A percentile compares a stretch with the other conserved stretches of the same genome.
phyloP scores from a whole-genome alignment of 2,888 invertebrate genomes.

The Agrotis clavis region DNA sequence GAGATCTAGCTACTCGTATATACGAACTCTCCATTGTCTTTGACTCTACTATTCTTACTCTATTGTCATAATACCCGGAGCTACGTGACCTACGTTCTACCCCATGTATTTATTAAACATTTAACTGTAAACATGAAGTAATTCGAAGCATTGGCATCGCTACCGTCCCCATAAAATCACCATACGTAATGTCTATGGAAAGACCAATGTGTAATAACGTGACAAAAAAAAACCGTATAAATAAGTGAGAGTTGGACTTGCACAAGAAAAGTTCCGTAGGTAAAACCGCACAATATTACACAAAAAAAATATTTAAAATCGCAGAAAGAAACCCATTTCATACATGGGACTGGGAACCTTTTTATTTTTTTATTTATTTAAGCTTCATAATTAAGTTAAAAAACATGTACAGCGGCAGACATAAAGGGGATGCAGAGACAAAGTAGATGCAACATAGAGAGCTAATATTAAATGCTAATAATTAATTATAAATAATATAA shows the following conservation, averaged over 20 bases:
- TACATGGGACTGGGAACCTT: too few relatives aligned
- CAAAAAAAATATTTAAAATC: neutral
- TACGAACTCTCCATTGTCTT: neutral
- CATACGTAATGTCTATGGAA: constrained; percentile 55
- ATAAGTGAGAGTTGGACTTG: neutral
- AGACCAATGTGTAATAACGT: constrained; percentile 35
- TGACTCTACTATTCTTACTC: neutral
- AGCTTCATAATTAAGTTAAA: too few relatives aligned
- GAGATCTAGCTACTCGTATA: too few relatives aligned
- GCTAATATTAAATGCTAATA: too few relatives aligned
- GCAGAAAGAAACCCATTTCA: too few relatives aligned
- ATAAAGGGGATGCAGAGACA: too few relatives aligned
- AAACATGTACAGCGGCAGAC: too few relatives aligned
- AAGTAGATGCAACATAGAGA: too few relatives aligned
- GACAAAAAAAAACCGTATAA: constrained; percentile 2
- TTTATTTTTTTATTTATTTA: too few relatives aligned
- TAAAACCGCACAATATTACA: neutral
- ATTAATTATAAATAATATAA: too few relatives aligned
- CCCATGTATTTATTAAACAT: constrained; percentile 40
- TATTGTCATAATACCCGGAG: neutral
- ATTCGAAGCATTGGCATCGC: constrained; percentile 29
- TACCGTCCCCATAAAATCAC: constrained; percentile 60
- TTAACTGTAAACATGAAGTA: constrained; percentile 30
- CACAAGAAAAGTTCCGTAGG: neutral
- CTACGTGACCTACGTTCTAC: neutral